Conservation (phyloP, 1,140 invertebrate genomes). For the Drosophila subpulchrella region DNA sequence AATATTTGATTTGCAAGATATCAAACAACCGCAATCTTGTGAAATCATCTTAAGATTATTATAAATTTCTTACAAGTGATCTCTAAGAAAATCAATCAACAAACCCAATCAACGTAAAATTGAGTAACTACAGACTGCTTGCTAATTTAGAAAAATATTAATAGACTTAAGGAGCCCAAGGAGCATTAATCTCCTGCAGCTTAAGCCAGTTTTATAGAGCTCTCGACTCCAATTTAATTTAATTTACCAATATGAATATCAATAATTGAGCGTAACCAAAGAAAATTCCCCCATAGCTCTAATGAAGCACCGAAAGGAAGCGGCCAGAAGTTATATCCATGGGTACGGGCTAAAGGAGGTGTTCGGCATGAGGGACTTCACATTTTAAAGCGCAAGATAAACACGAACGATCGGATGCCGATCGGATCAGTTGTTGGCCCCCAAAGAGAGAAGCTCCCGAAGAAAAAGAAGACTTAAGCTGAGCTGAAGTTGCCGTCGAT, state of each 20-base stretch:
- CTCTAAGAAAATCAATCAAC: neutral
- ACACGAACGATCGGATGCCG: conserved; percentile 62
- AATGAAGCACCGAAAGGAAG: conserved; percentile 33
- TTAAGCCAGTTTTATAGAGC: conserved; percentile 8
- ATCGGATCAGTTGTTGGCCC: conserved; percentile 54
- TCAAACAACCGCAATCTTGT: neutral
- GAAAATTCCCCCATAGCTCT: conserved; percentile 21
- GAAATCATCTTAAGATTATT: neutral
- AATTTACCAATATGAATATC: conserved; percentile 49
- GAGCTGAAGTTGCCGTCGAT: conserved; percentile 22
- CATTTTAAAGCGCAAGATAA: conserved; percentile 75
- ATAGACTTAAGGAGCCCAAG: neutral
- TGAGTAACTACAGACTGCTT: neutral
- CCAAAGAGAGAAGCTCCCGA: conserved; percentile 5
- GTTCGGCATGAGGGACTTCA: conserved; percentile 14
- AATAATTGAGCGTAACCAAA: conserved; percentile 40
- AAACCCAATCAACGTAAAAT: conserved; percentile 7
- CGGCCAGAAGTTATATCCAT: conserved; percentile 7
- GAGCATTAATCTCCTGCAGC: conserved; percentile 2
- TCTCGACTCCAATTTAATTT: conserved; percentile 39
- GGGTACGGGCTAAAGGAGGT: neutral
- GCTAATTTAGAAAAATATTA: conserved; percentile 3
- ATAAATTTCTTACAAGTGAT: neutral
- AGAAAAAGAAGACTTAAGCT: conserved; percentile 7
- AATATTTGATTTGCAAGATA: neutral